Base-by-base conservation (phyloP, 2,888 invertebrate genomes). In the Drosophila falleni region DNA sequence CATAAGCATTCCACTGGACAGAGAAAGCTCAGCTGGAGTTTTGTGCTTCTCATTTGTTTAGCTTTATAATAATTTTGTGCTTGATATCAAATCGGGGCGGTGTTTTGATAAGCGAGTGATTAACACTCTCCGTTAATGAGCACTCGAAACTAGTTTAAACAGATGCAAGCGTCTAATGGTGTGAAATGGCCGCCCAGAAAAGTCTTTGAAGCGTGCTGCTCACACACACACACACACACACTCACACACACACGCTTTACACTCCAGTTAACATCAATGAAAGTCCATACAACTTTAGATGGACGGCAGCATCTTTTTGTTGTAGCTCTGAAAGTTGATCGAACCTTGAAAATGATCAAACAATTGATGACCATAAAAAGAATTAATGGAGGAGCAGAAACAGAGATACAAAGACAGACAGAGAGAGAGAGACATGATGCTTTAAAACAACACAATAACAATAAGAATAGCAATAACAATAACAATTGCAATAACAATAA, bases 281-380 rank as follows among this genome's bases (percentile, higher is more conserved):
- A 74, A 74, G 68, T 70, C 74, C 44, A 42, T 19, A 49, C 51
- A 42, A 44, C 11, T 26, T 29, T 33, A 23, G 54, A 59, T 59
- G 58, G 11, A 29, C 35, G 39, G 31, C 50, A 75, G 75, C 75
- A 41, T 60, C 63, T 69, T 55, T 26, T 37, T 47, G 37, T 23
- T 44, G 15, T 16, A 49, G 44, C 42, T 67, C 64, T 44, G 67
- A 70, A 70, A 87, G 88, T 84, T 87, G 80, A 87, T 85, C 87
- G 88, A 87, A 87, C 82, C 88, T 84, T 81, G 76, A 79, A 81
- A 81, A 85, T 66, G 65, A 50, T 77, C 61, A 73, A 61, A 73
- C 71, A 71, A 74, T 78, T 74, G 73, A 60, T 65, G 68, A 13
- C 23, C 71, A 80, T 62, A 63, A 55, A 61, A 44, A 55, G 53